Evolutionary conservation across 92 coral and sea anemone species (phyloP).

Genomic region (Bergia sp.): DNA sequence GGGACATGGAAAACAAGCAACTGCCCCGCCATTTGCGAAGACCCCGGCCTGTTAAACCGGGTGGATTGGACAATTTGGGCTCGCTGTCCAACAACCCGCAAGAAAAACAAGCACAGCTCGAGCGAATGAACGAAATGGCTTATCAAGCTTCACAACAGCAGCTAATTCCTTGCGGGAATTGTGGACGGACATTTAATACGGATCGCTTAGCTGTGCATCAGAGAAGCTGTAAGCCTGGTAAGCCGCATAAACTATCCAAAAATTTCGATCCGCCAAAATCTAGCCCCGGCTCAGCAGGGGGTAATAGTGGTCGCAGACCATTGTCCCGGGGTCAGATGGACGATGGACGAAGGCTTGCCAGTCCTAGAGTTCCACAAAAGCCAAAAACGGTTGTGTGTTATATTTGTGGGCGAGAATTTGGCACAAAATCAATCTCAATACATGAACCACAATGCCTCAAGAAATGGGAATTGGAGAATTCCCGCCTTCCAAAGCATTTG

Average conservation of each 20-base stretch:
- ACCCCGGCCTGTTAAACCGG: constrained; percentile 81
- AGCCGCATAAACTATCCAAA: constrained; percentile 74
- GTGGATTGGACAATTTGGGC: constrained; percentile 73
- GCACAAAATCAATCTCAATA: constrained; percentile 89
- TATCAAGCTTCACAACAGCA: constrained; percentile 86
- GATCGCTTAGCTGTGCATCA: constrained; percentile 94
- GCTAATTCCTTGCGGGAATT: constrained; percentile 87
- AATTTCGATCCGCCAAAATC: constrained; percentile 64
- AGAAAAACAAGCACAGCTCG: constrained; percentile 75
- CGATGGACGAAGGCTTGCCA: constrained; percentile 55
- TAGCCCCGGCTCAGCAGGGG: constrained; percentile 52
- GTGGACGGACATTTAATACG: constrained; percentile 95
- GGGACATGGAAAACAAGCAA: constrained; percentile 92
- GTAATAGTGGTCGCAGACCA: neutral
- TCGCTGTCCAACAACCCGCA: constrained; percentile 68
- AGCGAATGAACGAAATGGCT: constrained; percentile 92
- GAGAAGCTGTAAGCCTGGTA: constrained; percentile 85
- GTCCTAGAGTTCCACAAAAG: constrained; percentile 64
- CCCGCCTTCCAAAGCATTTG: constrained; percentile 79
- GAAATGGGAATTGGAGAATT: constrained; percentile 94
- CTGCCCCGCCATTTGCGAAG: constrained; percentile 84
- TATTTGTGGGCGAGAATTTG: constrained; percentile 98
- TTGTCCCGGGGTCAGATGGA: constrained; percentile 54
- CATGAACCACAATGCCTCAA: constrained; percentile 98
- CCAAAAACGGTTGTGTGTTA: constrained; percentile 95